These are phyloP conservation scores for Cheilosia pagana DNA, from an alignment of 2,888 invertebrate species.

Conservation along the genomic window DNA sequence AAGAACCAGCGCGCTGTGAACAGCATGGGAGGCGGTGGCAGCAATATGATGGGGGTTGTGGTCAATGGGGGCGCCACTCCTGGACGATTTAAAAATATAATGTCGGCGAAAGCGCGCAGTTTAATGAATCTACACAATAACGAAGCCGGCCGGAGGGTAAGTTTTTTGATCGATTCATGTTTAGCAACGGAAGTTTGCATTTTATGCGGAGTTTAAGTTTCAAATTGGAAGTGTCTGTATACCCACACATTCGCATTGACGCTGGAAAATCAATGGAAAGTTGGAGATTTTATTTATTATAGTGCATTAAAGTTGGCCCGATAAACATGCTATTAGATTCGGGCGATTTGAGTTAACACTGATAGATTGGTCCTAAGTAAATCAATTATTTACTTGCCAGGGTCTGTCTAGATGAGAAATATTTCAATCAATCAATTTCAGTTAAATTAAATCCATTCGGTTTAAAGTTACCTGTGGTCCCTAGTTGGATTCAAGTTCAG, in stretches of 20 bases:
- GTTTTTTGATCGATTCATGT: conserved; percentile 78
- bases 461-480: too few species aligned
- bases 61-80: conserved; percentile 66
- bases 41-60: conserved; percentile 69
- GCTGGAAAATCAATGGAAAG: background rate
- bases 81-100: conserved; percentile 78
- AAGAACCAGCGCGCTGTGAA: conserved; percentile 82
- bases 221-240: background rate
- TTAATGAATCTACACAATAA: conserved; percentile 99
- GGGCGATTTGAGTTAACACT: background rate
- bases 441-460: background rate
- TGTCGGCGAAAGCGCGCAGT: conserved; percentile 87
- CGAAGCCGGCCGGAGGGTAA: conserved; percentile 97
- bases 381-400: background rate
- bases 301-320: conserved; percentile 1
- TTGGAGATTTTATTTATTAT: conserved; percentile 26
- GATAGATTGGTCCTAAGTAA: conserved; percentile 16
- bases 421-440: background rate
- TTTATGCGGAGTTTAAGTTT: background rate
- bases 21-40: conserved; percentile 76
- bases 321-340: background rate
- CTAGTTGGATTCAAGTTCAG: too few species aligned
- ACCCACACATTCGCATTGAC: background rate
- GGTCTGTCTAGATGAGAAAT: background rate
- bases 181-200: conserved; percentile 9